Evolutionary conservation across 2,797 vertebrate genomes (phyloP).

Genomic region (Girardinus metallicus): DNA sequence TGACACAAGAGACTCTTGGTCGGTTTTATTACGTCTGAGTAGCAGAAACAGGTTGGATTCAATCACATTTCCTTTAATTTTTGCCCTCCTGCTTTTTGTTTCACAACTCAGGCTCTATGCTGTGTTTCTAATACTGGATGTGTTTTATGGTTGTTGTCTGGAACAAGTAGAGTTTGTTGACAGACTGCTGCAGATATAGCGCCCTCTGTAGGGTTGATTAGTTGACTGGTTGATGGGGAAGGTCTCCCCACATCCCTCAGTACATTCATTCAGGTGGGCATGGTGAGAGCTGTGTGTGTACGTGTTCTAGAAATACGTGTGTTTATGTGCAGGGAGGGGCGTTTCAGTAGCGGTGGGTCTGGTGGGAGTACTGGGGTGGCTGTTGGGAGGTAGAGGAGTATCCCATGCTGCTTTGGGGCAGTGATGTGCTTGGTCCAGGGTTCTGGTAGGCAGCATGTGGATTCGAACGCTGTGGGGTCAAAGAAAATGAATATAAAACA

Average conservation of each 20-base stretch:
- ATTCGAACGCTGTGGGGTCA: constrained; percentile 92
- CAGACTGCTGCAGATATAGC: constrained; percentile 61
- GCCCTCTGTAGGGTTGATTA: constrained; percentile 47
- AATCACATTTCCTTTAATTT: constrained; percentile 17
- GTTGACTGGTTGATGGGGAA: constrained; percentile 9
- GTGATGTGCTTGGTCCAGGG: constrained; percentile 99
- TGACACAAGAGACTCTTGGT: constrained; percentile 51
- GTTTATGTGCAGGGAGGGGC: constrained; percentile 51
- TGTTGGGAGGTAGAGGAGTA: constrained; percentile 99
- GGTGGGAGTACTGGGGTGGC: constrained; percentile 99
- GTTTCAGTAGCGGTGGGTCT: constrained; percentile 97
- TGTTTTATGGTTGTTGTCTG: constrained; percentile 34
- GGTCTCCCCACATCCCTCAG: constrained; percentile 66
- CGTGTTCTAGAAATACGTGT: constrained; percentile 19
- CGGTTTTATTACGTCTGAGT: constrained; percentile 67
- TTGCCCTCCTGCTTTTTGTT: constrained; percentile 29
- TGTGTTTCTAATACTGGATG: constrained; percentile 60
- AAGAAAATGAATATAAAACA: constrained; percentile 6
- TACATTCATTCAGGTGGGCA: constrained; percentile 80
- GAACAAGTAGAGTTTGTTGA: constrained; percentile 38
- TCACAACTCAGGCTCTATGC: constrained; percentile 39
- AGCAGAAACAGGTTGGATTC: constrained; percentile 75
- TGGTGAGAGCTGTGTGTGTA: constrained; percentile 51
- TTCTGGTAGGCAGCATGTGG: constrained; percentile 99
- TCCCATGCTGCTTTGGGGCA: constrained; percentile 99